Evolutionary conservation across 2,797 vertebrate genomes (phyloP).

Genomic region (Scolopax bukidnonensis): DNA sequence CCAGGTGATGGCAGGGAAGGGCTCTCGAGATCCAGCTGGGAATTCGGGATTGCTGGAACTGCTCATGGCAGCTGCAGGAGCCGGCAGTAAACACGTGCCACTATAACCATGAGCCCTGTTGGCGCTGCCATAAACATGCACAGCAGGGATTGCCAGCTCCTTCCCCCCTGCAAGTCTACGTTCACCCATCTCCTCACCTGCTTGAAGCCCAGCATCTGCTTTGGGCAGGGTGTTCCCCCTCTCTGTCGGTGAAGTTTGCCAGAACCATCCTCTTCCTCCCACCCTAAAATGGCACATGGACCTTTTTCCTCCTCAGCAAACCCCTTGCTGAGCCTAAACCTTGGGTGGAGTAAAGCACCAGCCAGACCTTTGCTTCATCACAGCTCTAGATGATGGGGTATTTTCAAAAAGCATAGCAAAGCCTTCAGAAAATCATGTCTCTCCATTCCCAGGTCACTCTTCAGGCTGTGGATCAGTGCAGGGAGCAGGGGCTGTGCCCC

Average conservation of each 20-base stretch:
- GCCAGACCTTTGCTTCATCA: not conserved
- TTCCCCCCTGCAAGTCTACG: fast-evolving
- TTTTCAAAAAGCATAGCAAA: not conserved
- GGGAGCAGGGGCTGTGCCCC: not conserved
- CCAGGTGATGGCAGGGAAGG: fast-evolving
- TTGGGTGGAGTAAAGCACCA: not conserved
- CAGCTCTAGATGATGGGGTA: fast-evolving
- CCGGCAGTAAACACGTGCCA: not conserved
- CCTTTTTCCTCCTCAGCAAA: not conserved
- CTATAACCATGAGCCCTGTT: not conserved
- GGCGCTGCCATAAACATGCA: not conserved
- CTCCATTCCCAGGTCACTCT: not conserved
- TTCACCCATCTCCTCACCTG: not conserved
- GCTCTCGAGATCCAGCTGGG: not conserved
- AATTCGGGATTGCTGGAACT: fast-evolving
- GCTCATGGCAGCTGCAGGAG: not conserved
- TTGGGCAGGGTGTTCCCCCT: fast-evolving
- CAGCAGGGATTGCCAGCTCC: fast-evolving
- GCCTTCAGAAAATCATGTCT: not conserved
- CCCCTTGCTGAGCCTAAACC: not conserved
- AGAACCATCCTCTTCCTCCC: not conserved
- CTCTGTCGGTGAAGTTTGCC: fast-evolving
- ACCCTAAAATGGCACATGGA: not conserved
- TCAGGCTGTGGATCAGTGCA: not conserved
- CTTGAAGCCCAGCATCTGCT: fast-evolving